Conservation (phyloP, 2,888 invertebrate species). For the Furcula furcula region DNA sequence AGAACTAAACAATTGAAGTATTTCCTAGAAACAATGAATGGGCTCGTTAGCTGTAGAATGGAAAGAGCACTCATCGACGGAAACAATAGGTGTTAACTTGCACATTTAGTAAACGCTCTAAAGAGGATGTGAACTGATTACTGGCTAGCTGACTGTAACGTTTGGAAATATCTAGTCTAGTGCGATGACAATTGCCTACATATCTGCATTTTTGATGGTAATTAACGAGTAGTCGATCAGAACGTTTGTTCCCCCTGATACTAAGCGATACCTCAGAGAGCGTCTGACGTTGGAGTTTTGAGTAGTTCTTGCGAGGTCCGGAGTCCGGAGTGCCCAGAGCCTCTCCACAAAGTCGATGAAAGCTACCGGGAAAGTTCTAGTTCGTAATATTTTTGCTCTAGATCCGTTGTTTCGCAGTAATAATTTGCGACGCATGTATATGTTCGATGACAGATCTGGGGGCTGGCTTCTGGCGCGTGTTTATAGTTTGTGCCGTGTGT, state of each 20-base stretch:
- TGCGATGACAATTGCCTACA: no score
- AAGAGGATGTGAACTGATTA: conserved; percentile 57
- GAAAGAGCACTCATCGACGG: conserved; percentile 49
- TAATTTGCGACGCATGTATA: conserved; percentile 38
- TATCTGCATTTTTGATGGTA: no score
- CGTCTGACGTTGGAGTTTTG: no score
- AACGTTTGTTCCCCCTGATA: no score
- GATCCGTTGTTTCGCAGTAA: conserved; percentile 29
- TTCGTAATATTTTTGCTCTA: no score
- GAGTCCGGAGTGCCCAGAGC: no score
- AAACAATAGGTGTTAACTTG: conserved; percentile 65
- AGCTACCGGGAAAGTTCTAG: no score
- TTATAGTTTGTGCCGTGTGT: conserved; percentile 39
- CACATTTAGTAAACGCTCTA: conserved; percentile 45
- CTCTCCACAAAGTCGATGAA: no score
- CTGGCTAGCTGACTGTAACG: conserved; percentile 28
- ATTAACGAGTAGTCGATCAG: no score
- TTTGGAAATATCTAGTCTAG: not conserved
- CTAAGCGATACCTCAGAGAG: no score
- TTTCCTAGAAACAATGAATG: conserved; percentile 56
- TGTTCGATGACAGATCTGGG: conserved; percentile 30
- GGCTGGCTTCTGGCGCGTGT: conserved; percentile 28
- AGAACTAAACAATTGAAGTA: conserved; percentile 56
- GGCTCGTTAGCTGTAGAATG: conserved; percentile 47
- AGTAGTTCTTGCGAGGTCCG: no score